Percentiles rank a stretch among this genome's conserved stretches.
These are phyloP conservation scores for Gymnobelideus leadbeateri DNA, from an alignment of 2,113 vertebrate genomes.

Conservation along the genomic window DNA sequence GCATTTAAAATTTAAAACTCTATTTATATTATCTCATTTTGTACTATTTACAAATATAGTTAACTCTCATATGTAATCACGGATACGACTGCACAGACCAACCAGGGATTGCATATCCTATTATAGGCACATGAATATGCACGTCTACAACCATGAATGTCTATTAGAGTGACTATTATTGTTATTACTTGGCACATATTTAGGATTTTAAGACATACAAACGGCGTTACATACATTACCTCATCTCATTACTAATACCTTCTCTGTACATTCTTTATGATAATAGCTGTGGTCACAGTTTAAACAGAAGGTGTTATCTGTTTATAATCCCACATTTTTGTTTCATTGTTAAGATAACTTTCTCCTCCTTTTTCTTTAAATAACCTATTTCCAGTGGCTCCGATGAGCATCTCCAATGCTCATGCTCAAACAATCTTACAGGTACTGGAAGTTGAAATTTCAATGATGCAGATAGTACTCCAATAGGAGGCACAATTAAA, in stretches of 20 bases:
- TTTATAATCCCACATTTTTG: slow-evolving; percentile 19
- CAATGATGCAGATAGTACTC: slow-evolving; percentile 45
- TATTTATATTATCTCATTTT: background rate
- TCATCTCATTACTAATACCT: background rate
- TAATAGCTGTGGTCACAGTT: background rate
- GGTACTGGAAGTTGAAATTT: slow-evolving; percentile 39
- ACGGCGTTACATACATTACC: background rate
- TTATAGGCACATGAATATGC: slow-evolving; percentile 27
- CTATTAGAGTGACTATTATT: slow-evolving; percentile 5
- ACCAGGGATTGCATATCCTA: slow-evolving; percentile 14
- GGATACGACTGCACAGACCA: slow-evolving; percentile 19
- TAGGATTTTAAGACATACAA: background rate
- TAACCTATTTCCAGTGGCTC: background rate
- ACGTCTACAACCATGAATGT: slow-evolving; percentile 18
- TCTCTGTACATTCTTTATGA: background rate
- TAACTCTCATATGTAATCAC: slow-evolving; percentile 31
- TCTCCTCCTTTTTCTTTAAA: background rate
- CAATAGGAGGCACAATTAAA: slow-evolving; percentile 57
- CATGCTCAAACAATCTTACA: slow-evolving; percentile 19
- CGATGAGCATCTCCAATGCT: too few relatives aligned
- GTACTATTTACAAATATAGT: background rate
- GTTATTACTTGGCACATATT: background rate
- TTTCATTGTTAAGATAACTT: slow-evolving; percentile 17
- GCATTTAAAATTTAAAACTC: background rate
- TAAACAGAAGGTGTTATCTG: slow-evolving; percentile 34